Evolutionary conservation across 2,888 invertebrate genomes (phyloP).

Genomic region (Erebia aethiops): DNA sequence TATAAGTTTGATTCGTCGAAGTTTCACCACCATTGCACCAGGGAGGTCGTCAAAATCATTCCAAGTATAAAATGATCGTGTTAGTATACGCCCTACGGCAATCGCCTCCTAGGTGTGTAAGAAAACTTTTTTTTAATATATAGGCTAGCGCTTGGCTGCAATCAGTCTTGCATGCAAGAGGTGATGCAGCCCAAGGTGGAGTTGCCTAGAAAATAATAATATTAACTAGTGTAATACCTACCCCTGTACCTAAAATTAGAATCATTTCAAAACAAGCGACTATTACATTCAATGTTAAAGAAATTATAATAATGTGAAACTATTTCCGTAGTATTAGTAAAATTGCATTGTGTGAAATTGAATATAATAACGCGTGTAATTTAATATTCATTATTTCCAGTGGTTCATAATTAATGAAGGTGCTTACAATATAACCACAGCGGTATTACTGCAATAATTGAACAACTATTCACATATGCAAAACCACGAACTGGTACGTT

Average conservation of each 20-base stretch:
- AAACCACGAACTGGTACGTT: not conserved
- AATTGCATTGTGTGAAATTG: not conserved
- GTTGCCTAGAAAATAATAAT: too few species aligned
- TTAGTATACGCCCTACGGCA: too few species aligned
- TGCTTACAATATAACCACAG: slow-evolving; percentile 2
- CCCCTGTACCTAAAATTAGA: not conserved
- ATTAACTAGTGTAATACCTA: too few species aligned
- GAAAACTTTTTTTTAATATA: too few species aligned
- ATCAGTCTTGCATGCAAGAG: too few species aligned
- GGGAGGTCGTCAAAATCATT: too few species aligned
- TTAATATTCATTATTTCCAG: slow-evolving; percentile 11
- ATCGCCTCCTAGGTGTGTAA: too few species aligned
- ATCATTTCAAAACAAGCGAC: not conserved
- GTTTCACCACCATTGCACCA: too few species aligned
- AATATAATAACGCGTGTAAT: not conserved
- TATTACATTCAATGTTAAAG: not conserved
- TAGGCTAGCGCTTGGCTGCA: too few species aligned
- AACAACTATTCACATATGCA: not conserved
- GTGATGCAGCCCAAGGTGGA: too few species aligned
- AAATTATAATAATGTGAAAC: slow-evolving; percentile 10
- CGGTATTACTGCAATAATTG: not conserved
- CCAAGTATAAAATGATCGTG: too few species aligned
- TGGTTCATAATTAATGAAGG: slow-evolving; percentile 9
- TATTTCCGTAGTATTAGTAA: not conserved
- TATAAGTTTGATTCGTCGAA: too few species aligned